Evolutionary conservation across 2,113 vertebrate species (phyloP), one percentile per base, ranked within the genome.

Genomic region (Varanus komodoensis): DNA sequence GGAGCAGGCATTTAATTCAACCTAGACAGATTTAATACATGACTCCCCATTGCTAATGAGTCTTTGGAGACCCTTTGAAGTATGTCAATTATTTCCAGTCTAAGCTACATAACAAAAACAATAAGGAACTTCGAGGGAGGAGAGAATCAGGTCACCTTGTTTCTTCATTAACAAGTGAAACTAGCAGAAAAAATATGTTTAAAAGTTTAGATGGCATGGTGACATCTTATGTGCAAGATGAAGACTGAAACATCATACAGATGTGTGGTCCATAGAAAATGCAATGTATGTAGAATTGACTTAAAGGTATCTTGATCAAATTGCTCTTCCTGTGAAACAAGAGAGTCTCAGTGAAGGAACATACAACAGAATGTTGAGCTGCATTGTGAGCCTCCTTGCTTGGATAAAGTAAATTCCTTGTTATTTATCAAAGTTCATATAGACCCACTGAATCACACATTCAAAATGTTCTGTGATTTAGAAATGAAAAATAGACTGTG

Each of bases 41-140:
- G 85, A 93, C 94, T 96, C 94, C 93, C 84, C 93, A 91, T 88
- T 92, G 90, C 95, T 97, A 97, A 98, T 96, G 96, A 94, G 91
- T 95, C 95, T 95, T 95, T 81, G 80, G 95, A 96, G 96, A 96
- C 74, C 75, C 29, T 92, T 96, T 86, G 78, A 94, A 86, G 87
- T 88, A 92, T 90, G 93, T 79, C 89, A 95, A 96, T 96, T 96
- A 97, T 91, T 87, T 95, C 52, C 87, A 88, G 38, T 67, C 54
- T 48, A 91, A 92, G 75, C 34, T 87, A 78, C 82, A 94, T 71
- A 90, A 93, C 61, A 96, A 91, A 1, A 87, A 90, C 57, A 89
- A 88, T 19, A 54, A 32, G 67, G 52, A 6, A 80, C 38, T 5
- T 48, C 74, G 27, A 79, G 50, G 17, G 92, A 80, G 50, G 17